Percentiles rank a stretch among this genome's conserved stretches.
Evolutionary conservation across 1,140 invertebrate genomes (phyloP).

Genomic region (Aphelinus certus): DNA sequence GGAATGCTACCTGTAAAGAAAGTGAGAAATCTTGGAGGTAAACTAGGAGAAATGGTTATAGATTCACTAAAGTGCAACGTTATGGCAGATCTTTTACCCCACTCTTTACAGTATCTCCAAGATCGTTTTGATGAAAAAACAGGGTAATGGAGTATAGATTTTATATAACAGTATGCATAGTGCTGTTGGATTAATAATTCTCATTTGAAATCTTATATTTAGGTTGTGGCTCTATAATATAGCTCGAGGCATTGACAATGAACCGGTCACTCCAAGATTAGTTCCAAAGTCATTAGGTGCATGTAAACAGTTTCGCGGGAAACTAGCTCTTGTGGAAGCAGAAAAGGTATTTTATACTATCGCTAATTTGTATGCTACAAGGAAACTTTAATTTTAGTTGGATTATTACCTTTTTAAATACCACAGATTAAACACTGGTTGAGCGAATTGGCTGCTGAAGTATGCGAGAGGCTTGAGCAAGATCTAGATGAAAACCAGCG

Average conservation of each 20-base stretch:
- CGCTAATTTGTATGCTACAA: neutral
- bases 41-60: constrained; percentile 81
- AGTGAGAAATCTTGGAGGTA: constrained; percentile 87
- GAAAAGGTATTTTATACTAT: constrained; percentile 69
- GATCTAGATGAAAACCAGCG: constrained; percentile 80
- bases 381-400: neutral
- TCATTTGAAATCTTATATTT: neutral
- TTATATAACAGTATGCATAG: constrained; percentile 27
- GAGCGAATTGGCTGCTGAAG: constrained; percentile 80
- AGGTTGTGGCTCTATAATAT: constrained; percentile 88
- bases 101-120: constrained; percentile 75
- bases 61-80: constrained; percentile 78
- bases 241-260: constrained; percentile 86
- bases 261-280: constrained; percentile 83
- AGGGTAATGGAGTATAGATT: constrained; percentile 67
- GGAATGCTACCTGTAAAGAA: constrained; percentile 78
- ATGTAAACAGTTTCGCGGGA: constrained; percentile 92
- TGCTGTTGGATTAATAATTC: constrained; percentile 48
- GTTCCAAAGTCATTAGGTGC: constrained; percentile 94
- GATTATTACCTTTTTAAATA: constrained; percentile 23
- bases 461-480: constrained; percentile 84
- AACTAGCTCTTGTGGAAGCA: constrained; percentile 75
- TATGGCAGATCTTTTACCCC: constrained; percentile 80
- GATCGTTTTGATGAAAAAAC: constrained; percentile 84
- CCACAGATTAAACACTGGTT: constrained; percentile 76